These are phyloP conservation scores for Philonicus albiceps DNA, from an alignment of 2,888 invertebrate species.

Conservation along the genomic window DNA sequence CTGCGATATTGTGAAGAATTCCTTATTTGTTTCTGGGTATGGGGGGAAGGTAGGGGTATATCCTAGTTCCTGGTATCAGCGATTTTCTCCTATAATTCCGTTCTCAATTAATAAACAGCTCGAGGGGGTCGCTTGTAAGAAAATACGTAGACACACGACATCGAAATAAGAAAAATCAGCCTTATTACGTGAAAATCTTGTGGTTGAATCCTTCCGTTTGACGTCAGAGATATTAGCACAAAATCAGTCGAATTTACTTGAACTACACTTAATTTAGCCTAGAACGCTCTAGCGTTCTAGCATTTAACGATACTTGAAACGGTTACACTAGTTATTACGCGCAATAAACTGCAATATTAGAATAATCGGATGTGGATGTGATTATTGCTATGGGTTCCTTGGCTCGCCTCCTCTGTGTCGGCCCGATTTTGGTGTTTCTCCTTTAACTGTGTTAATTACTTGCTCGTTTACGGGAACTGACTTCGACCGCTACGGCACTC, in stretches of 20 bases:
- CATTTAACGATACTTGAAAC: neutral
- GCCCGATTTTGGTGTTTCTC: neutral
- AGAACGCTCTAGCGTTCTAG: neutral
- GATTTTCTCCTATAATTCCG: neutral
- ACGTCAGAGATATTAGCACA: constrained; percentile 29
- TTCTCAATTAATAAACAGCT: constrained; percentile 6
- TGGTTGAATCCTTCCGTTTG: constrained; percentile 36
- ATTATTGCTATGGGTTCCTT: constrained; percentile 34
- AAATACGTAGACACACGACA: constrained; percentile 49
- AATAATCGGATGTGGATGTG: neutral
- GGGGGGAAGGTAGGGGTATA: neutral
- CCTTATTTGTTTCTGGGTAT: neutral
- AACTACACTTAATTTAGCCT: neutral
- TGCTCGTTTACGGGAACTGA: neutral
- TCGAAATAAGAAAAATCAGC: constrained; percentile 50
- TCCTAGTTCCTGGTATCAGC: neutral
- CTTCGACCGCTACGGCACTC: neutral
- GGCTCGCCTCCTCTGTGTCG: neutral
- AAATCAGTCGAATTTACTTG: constrained; percentile 45
- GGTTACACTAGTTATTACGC: constrained; percentile 16
- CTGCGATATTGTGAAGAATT: neutral
- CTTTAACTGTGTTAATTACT: neutral
- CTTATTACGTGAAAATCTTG: constrained; percentile 44
- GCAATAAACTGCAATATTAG: constrained; percentile 4
- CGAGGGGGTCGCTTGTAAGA: constrained; percentile 34